Evolutionary conservation across 2,113 vertebrate genomes (phyloP).

Genomic region (Leptodactylus fuscus): DNA sequence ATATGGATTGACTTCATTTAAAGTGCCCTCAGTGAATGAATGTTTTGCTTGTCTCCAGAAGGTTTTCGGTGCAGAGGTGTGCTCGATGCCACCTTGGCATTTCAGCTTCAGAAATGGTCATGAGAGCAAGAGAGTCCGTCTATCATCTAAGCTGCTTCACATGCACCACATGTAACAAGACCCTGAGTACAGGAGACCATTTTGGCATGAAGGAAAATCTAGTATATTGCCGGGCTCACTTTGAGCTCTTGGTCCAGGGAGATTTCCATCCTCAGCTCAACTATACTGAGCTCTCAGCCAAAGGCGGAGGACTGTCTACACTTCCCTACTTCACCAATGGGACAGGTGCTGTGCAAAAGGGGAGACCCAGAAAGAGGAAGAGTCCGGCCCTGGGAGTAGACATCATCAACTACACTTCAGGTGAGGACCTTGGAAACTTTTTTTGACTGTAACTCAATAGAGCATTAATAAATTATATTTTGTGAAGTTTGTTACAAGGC

Average conservation of each 20-base stretch:
- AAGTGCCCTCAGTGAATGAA: conserved; percentile 34
- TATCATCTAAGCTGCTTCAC: conserved; percentile 99
- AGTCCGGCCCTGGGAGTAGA: conserved; percentile 95
- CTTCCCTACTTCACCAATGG: conserved; percentile 94
- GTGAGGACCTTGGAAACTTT: conserved; percentile 73
- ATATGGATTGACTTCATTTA: neutral
- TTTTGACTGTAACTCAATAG: neutral
- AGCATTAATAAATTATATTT: too few species aligned
- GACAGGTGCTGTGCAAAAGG: conserved; percentile 93
- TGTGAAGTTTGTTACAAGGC: too few species aligned
- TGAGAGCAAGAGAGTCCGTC: conserved; percentile 97
- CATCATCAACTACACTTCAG: conserved; percentile 93
- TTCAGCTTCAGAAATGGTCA: conserved; percentile 98
- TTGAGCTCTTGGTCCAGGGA: conserved; percentile 94
- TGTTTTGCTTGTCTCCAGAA: conserved; percentile 85
- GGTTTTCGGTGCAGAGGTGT: conserved; percentile 99
- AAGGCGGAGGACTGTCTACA: conserved; percentile 84
- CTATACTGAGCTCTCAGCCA: conserved; percentile 96
- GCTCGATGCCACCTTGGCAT: conserved; percentile 99
- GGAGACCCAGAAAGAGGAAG: conserved; percentile 95
- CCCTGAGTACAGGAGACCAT: conserved; percentile 95
- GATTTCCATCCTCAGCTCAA: conserved; percentile 92
- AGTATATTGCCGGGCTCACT: conserved; percentile 96
- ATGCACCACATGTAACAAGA: conserved; percentile 97
- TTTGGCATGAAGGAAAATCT: conserved; percentile 99